Conservation (phyloP, 2,888 invertebrate genomes). For the Apamea sordens region DNA sequence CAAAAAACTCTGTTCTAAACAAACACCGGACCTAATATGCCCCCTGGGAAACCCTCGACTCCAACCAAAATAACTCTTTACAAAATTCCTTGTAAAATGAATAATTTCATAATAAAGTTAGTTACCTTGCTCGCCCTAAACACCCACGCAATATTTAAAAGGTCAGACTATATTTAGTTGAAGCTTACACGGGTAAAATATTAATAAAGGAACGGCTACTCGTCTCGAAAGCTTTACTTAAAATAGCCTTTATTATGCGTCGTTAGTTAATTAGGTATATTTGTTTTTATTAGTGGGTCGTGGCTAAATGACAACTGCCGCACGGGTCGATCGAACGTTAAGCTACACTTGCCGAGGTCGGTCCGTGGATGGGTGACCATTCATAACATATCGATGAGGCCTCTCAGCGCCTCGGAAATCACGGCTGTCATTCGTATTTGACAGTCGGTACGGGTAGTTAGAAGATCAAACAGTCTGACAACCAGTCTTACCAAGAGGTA, state of each 20-base stretch:
- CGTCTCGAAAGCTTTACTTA: constrained; percentile 16
- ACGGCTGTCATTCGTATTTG: background rate
- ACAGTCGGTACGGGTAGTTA: background rate
- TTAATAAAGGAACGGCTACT: constrained; percentile 18
- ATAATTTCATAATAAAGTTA: constrained; percentile 18
- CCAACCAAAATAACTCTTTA: background rate
- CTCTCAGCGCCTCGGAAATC: background rate
- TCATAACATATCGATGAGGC: too few relatives aligned
- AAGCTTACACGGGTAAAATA: constrained; percentile 10
- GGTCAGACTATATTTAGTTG: constrained; percentile 31
- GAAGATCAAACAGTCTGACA: background rate
- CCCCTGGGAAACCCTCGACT: constrained; percentile 6
- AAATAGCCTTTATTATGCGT: constrained; percentile 9
- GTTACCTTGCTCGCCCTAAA: constrained; percentile 4
- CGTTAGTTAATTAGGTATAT: background rate
- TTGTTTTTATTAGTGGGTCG: constrained; percentile 4
- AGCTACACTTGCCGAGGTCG: background rate
- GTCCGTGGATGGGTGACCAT: too few relatives aligned
- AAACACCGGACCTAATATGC: background rate
- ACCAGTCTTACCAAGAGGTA: background rate
- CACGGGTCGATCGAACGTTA: background rate
- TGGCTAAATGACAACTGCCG: background rate
- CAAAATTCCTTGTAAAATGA: constrained; percentile 1
- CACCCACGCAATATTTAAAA: constrained; percentile 38
- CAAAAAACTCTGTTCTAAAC: background rate